Evolutionary conservation across 2,113 vertebrate species (phyloP).

Genomic region (Pomatostomus ruficeps): DNA sequence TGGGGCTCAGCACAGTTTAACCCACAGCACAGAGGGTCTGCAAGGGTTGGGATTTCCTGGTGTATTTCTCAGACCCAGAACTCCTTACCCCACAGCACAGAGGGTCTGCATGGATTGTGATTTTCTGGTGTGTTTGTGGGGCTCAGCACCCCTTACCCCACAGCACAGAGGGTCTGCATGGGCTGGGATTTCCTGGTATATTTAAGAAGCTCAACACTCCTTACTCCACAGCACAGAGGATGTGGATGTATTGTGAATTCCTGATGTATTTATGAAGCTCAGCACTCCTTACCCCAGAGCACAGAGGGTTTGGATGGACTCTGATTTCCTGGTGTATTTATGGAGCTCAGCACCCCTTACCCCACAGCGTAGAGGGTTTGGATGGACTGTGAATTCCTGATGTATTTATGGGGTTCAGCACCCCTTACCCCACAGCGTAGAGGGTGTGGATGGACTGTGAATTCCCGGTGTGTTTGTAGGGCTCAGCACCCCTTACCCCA

Average conservation of each 20-base stretch:
- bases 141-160: neutral
- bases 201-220: neutral
- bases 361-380: no score
- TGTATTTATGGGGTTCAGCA: neutral
- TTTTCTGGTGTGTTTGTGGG: neutral
- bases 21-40: constrained; percentile 81
- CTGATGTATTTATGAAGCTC: no score
- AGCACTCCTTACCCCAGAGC: no score
- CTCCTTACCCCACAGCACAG: constrained; percentile 80
- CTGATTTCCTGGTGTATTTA: no score
- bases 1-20: neutral
- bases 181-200: neutral
- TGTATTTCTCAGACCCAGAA: accelerated
- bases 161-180: neutral
- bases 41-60: neutral
- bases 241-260: no score
- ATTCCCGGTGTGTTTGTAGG: accelerated
- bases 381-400: no score
- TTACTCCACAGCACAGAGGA: constrained; percentile 85
- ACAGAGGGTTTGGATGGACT: no score
- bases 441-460: neutral
- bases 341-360: no score
- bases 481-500: constrained; percentile 69
- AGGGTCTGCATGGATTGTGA: constrained; percentile 67
- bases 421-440: neutral